Evolutionary conservation across 2,113 vertebrate genomes (phyloP).

Genomic region (Oophaga pumilio): DNA sequence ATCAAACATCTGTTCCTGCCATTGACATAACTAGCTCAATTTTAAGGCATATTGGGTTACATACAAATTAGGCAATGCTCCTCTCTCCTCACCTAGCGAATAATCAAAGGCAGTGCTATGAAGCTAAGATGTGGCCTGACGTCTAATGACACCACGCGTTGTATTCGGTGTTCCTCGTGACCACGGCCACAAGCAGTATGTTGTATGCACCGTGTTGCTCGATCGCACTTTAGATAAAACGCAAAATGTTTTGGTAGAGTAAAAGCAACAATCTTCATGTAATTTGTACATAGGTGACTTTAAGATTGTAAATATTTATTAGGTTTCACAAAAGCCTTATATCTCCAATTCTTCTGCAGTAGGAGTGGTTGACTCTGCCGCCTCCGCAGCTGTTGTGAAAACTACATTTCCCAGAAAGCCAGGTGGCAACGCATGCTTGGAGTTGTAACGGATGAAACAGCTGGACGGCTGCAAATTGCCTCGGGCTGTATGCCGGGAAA

Average conservation of each 20-base stretch:
- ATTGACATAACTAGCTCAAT: conserved; percentile 28
- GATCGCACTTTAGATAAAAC: conserved; percentile 68
- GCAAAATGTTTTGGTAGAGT: conserved; percentile 62
- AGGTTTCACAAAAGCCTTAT: conserved; percentile 75
- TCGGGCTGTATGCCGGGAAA: conserved; percentile 58
- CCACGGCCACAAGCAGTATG: conserved; percentile 52
- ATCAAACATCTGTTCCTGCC: conserved; percentile 23
- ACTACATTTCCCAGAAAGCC: conserved; percentile 37
- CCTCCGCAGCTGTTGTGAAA: conserved; percentile 32
- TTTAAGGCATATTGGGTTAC: conserved; percentile 35
- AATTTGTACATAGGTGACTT: conserved; percentile 71
- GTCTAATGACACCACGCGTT: conserved; percentile 6
- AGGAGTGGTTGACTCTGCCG: conserved; percentile 19
- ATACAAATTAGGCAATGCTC: conserved; percentile 60
- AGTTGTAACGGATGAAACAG: conserved; percentile 7
- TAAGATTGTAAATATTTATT: conserved; percentile 71
- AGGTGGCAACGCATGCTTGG: conserved; percentile 19
- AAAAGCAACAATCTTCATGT: conserved; percentile 49
- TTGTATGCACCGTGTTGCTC: conserved; percentile 60
- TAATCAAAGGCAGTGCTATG: conserved; percentile 1
- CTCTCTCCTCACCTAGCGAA: neutral
- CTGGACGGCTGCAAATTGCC: conserved; percentile 9
- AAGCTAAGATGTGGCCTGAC: conserved; percentile 28
- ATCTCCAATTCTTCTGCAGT: conserved; percentile 64
- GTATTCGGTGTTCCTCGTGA: conserved; percentile 7